Evolutionary conservation across 2,888 invertebrate genomes (phyloP).

Genomic region (Apamea anceps): DNA sequence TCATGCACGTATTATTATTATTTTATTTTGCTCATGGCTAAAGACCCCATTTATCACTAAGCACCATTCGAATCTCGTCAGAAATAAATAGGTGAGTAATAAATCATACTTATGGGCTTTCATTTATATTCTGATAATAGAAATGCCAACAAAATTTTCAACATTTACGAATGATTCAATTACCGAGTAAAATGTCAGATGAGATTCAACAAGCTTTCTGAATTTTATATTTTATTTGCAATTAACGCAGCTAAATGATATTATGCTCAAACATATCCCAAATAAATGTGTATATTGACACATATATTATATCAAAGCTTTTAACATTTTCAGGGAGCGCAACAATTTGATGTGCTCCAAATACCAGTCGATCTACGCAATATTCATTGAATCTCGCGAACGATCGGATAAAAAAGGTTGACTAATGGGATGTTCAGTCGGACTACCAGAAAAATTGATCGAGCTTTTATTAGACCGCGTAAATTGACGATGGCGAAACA

Average conservation of each 20-base stretch:
- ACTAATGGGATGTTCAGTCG: slow-evolving; percentile 41
- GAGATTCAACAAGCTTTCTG: neutral
- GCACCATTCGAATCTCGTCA: slow-evolving; percentile 16
- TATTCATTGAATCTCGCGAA: slow-evolving; percentile 43
- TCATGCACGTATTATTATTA: neutral
- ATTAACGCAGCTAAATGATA: neutral
- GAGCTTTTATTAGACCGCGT: slow-evolving; percentile 37
- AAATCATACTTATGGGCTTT: slow-evolving; percentile 30
- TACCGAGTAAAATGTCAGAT: neutral
- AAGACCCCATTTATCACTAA: slow-evolving; percentile 29
- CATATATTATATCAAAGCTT: slow-evolving; percentile 29
- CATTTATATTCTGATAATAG: slow-evolving; percentile 13
- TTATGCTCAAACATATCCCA: neutral
- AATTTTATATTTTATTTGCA: neutral
- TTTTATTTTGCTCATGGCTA: neutral
- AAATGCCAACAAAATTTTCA: slow-evolving; percentile 7
- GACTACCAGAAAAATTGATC: slow-evolving; percentile 27
- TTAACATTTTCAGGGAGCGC: slow-evolving; percentile 16
- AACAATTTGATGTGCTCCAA: slow-evolving; percentile 35
- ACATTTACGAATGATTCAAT: slow-evolving; percentile 24
- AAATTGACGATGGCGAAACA: slow-evolving; percentile 29
- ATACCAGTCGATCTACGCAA: slow-evolving; percentile 29
- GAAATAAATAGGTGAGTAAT: slow-evolving; percentile 28
- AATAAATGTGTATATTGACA: slow-evolving; percentile 15
- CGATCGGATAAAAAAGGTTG: slow-evolving; percentile 31